Evolutionary conservation across 2,797 vertebrate genomes (phyloP), one percentile per base, ranked within the genome.

Genomic region (Urocyon cinereoargenteus): DNA sequence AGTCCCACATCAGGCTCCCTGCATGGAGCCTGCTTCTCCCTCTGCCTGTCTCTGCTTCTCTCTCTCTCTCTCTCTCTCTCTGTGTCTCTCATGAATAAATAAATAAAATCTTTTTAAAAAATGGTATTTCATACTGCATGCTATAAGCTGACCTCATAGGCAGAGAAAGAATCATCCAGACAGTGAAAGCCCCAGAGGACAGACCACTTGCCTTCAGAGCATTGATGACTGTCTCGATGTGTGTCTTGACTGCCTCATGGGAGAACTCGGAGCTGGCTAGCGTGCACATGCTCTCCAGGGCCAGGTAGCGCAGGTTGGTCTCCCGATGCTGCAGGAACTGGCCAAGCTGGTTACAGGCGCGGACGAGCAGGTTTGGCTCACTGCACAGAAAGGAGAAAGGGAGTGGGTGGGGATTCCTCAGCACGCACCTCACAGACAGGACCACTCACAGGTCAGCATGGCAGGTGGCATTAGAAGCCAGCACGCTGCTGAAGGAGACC

Each of bases 261-360:
- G 99, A 99, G 97, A 99, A 99, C 99, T 99, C 99, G 0, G 99
- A 99, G 98, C 99, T 99, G 97, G 99, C 99, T 98, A 99, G 98
- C 0, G 99, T 99, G 84, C 99, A 99, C 99, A 99, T 99, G 98
- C 99, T 99, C 98, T 99, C 99, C 98, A 99, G 98, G 0, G 99
- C 99, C 97, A 99, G 98, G 98, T 99, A 99, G 68, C 99, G 99
- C 98, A 99, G 98, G 98, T 99, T 99, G 28, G 99, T 99, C 98
- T 99, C 99, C 8, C 99, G 98, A 98, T 99, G 99, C 98, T 99
- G 99, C 96, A 99, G 98, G 97, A 99, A 99, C 99, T 99, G 99
- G 26, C 99, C 99, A 91, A 99, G 98, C 98, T 99, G 99, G 98
- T 99, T 99, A 92, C 99, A 99, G 77, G 99, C 99, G 1, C 99